Evolutionary conservation across 2,888 invertebrate species (phyloP).

Genomic region (Aromia moschata): DNA sequence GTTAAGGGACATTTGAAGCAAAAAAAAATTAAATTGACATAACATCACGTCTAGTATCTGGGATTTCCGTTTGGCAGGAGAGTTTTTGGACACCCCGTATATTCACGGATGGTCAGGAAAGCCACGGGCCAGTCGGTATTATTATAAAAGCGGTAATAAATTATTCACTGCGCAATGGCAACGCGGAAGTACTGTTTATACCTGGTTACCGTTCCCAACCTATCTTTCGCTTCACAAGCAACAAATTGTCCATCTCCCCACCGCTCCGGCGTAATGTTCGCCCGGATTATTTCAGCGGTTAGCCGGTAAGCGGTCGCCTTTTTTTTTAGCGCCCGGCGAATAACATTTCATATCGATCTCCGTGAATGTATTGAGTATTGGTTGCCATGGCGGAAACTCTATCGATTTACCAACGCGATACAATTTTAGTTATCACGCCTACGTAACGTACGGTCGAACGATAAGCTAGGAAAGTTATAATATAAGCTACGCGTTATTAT

Average conservation of each 20-base stretch:
- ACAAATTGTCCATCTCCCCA: background rate
- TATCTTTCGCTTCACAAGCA: conserved; percentile 18
- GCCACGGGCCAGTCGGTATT: too few species aligned
- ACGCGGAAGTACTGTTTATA: conserved; percentile 21
- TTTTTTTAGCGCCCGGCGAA: background rate
- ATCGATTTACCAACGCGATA: conserved; percentile 19
- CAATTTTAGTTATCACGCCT: background rate
- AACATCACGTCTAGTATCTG: too few species aligned
- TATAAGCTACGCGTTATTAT: too few species aligned
- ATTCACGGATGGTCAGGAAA: too few species aligned
- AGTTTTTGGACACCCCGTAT: too few species aligned
- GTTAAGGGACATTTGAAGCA: too few species aligned
- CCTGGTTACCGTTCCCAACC: conserved; percentile 20
- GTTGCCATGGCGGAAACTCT: conserved; percentile 18
- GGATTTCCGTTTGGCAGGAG: too few species aligned
- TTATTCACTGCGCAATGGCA: conserved; percentile 20
- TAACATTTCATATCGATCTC: conserved; percentile 11
- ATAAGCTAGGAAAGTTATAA: too few species aligned
- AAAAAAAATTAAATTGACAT: too few species aligned
- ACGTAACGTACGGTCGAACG: too few species aligned
- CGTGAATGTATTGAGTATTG: conserved; percentile 19
- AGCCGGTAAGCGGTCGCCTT: background rate
- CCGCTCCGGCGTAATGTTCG: background rate
- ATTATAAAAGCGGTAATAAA: conserved; percentile 17
- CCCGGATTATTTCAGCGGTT: background rate